Evolutionary conservation across 2,888 invertebrate species (phyloP).

Genomic region (Philereme vetulata): DNA sequence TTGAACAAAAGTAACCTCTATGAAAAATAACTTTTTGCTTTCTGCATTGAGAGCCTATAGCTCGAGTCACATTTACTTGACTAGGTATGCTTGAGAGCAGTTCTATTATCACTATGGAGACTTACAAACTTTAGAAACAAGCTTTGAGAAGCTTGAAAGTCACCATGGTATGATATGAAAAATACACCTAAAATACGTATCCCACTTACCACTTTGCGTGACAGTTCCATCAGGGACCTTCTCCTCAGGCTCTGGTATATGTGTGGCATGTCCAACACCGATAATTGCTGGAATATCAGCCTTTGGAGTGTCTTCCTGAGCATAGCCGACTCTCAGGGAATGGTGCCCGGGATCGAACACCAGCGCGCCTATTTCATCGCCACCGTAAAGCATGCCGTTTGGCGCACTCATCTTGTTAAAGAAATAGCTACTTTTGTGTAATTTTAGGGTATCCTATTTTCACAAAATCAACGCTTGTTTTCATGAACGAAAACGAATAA

Average conservation of each 20-base stretch:
- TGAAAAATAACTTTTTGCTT: too few species aligned
- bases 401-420: constrained; percentile 69
- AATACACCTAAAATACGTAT: too few species aligned
- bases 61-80: too few species aligned
- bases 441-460: constrained; percentile 15
- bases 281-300: constrained; percentile 97
- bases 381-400: constrained; percentile 92
- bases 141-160: too few species aligned
- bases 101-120: too few species aligned
- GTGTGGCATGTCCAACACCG: constrained; percentile 90
- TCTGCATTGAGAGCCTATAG: too few species aligned
- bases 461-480: constrained; percentile 16
- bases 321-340: constrained; percentile 95
- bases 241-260: constrained; percentile 89
- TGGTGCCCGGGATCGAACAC: constrained; percentile 95
- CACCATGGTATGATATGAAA: too few species aligned
- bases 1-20: too few species aligned
- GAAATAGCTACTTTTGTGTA: constrained; percentile 5
- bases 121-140: too few species aligned
- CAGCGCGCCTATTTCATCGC: constrained; percentile 98
- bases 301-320: constrained; percentile 99
- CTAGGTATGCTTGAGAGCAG: too few species aligned
- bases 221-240: constrained; percentile 90
- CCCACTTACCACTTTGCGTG: constrained; percentile 78
- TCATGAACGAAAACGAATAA: constrained; percentile 11